phyloP scores from a whole-genome alignment of 2,888 invertebrate species.

The Embidobia sp. region DNA sequence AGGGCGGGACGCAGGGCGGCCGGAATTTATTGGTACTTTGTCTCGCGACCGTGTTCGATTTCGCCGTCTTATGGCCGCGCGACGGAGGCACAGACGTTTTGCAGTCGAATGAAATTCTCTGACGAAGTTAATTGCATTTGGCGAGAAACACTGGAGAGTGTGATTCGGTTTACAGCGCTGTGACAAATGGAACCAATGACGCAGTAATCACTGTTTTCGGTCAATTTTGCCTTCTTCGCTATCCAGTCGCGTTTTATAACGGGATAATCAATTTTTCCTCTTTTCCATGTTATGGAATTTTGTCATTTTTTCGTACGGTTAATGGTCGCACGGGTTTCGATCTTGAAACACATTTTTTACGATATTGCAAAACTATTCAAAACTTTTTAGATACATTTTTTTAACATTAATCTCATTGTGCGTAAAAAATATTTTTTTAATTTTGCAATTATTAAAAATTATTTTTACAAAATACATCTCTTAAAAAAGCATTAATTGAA shows the following conservation, averaged over 20 bases:
- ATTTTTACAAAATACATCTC: too few relatives aligned
- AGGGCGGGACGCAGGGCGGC: neutral
- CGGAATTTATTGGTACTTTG: conserved; percentile 39
- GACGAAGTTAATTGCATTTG: conserved; percentile 44
- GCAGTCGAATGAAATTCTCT: conserved; percentile 23
- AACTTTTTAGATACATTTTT: too few relatives aligned
- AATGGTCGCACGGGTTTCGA: too few relatives aligned
- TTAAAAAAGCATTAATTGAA: too few relatives aligned
- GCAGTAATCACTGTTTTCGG: neutral
- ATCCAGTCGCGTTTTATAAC: neutral
- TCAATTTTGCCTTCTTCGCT: neutral
- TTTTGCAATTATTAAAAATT: too few relatives aligned
- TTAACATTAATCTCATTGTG: too few relatives aligned
- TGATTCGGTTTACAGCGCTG: conserved; percentile 12
- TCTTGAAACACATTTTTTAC: too few relatives aligned
- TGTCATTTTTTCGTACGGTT: too few relatives aligned
- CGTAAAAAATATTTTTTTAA: too few relatives aligned
- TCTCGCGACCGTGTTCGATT: conserved; percentile 11
- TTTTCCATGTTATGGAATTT: too few relatives aligned
- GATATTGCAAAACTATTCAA: too few relatives aligned
- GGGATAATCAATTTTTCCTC: too few relatives aligned
- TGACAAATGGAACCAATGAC: conserved; percentile 2
- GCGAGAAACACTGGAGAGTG: conserved; percentile 22
- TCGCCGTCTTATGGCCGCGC: conserved; percentile 14
- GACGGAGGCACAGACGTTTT: conserved; percentile 26